Base-by-base conservation (phyloP, 2,888 invertebrate genomes). In the Drosophila colorata region DNA sequence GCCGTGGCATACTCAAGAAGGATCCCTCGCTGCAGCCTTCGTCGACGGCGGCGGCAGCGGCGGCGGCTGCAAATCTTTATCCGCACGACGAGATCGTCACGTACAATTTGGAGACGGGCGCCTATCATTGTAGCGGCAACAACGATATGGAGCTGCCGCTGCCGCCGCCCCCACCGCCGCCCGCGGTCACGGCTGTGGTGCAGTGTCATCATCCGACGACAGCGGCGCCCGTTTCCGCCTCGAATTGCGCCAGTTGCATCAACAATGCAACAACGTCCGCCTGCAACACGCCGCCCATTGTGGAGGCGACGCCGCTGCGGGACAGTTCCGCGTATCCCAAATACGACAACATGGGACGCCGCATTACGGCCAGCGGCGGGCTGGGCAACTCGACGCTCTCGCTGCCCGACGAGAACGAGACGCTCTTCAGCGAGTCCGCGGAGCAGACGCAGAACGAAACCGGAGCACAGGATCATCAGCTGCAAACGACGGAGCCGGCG, bases 281-380 rank as follows among this genome's bases (percentile, higher is more conserved):
- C 57, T 90, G 91, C 60, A 82, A 80, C 51, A 90, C 90, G 41
- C 90, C 91, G 40, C 91, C 91, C 28, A 78, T 90, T 11, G 61
- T 87, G 11, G 76, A 88, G 63, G 81, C 78, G 23, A 90, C 90
- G 2, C 87, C 90, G 0, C 55, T 91, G 60, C 77, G 90, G 11
- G 76, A 86, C 25, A 86, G 84, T n/a, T 80, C 80, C 23, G 88
- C 88, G 31, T 87, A 88, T 46, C 90, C 91, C 72, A 95, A 96
- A 70, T 97, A 97, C 91, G 97, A 98, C 93, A 97, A 97, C 93
- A 96, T 97, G 96, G 97, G 97, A 7, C 96, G 97, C 55, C 94
- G 97, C 74, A 96, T 97, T 53, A 97, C 97, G 9, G 97, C 97
- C 35, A 96, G 96, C 71, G 97, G 97, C 48, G 83, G 66, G 0